These are phyloP conservation scores for Apogon hyalosoma DNA, from an alignment of 2,797 vertebrate species.

Conservation along the genomic window DNA sequence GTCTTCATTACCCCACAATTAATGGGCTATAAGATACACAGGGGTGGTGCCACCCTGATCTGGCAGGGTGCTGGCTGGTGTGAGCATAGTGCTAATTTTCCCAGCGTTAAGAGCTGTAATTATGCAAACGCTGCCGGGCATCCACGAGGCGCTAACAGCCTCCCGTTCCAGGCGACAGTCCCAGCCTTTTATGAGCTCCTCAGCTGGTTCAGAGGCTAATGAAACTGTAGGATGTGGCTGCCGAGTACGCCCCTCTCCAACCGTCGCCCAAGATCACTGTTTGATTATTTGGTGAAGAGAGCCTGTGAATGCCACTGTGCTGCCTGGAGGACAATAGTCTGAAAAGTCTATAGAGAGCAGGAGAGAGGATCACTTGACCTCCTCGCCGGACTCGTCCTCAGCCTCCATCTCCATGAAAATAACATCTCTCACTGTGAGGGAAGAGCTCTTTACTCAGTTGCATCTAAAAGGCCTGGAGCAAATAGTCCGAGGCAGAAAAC, in stretches of 20 bases:
- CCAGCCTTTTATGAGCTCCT: constrained; percentile 68
- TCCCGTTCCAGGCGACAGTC: constrained; percentile 57
- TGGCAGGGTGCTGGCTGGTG: constrained; percentile 47
- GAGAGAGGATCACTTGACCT: constrained; percentile 61
- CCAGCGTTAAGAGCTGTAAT: constrained; percentile 72
- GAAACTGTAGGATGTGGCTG: constrained; percentile 49
- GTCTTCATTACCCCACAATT: constrained; percentile 63
- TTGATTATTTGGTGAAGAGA: constrained; percentile 51
- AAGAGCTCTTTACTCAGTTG: constrained; percentile 1
- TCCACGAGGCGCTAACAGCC: constrained; percentile 56
- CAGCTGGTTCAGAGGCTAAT: constrained; percentile 68
- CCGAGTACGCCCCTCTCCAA: constrained; percentile 37
- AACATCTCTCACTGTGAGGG: constrained; percentile 24
- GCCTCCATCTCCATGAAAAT: constrained; percentile 51
- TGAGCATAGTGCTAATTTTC: constrained; percentile 73
- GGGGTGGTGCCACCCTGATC: constrained; percentile 48
- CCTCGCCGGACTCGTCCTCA: constrained; percentile 33
- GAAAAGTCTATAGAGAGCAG: constrained; percentile 40
- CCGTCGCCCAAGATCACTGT: constrained; percentile 5
- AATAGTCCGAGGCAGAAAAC: background rate
- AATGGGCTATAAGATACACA: constrained; percentile 42
- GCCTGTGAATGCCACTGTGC: constrained; percentile 49
- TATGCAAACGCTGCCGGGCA: constrained; percentile 59
- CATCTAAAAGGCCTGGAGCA: constrained; percentile 1
- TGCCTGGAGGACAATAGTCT: constrained; percentile 18